Evolutionary conservation across 1,140 invertebrate species (phyloP).

Genomic region (Agraylea sexmaculata): DNA sequence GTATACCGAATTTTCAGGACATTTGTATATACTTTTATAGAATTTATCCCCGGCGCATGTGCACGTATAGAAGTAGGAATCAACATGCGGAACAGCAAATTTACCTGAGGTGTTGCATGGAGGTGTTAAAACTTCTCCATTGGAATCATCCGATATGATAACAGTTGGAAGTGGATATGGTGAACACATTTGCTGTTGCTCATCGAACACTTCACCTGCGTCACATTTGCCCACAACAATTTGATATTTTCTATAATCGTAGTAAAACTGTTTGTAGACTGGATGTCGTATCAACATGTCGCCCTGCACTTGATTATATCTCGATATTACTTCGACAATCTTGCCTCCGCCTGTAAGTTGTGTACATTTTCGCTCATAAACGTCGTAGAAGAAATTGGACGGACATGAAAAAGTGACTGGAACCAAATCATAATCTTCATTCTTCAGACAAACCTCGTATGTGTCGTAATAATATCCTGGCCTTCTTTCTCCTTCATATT

Average conservation of each 20-base stretch:
- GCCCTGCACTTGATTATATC: conserved; percentile 27
- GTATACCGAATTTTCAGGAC: conserved; percentile 25
- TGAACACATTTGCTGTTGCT: conserved; percentile 12
- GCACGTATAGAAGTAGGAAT: conserved; percentile 28
- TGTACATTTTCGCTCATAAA: conserved; percentile 20
- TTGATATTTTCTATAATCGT: conserved; percentile 27
- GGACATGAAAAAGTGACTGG: conserved; percentile 18
- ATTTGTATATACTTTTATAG: conserved; percentile 23
- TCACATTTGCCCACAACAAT: conserved; percentile 31
- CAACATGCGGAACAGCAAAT: conserved; percentile 25
- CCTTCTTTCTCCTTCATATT: conserved; percentile 19
- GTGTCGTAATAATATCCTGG: conserved; percentile 23
- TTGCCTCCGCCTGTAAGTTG: conserved; percentile 28
- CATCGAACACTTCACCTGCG: conserved; percentile 22
- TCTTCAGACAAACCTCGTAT: conserved; percentile 23
- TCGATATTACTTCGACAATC: conserved; percentile 26
- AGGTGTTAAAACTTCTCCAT: conserved; percentile 13
- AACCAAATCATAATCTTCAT: conserved; percentile 14
- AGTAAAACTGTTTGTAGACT: conserved; percentile 29
- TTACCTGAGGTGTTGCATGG: conserved; percentile 23
- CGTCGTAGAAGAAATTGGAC: conserved; percentile 18
- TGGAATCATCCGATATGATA: conserved; percentile 14
- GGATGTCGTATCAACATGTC: conserved; percentile 29
- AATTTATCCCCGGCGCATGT: conserved; percentile 20
- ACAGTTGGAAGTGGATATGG: conserved; percentile 9